These are phyloP conservation scores for Zalophus californianus DNA, from an alignment of 2,797 vertebrate species.

Conservation along the genomic window DNA sequence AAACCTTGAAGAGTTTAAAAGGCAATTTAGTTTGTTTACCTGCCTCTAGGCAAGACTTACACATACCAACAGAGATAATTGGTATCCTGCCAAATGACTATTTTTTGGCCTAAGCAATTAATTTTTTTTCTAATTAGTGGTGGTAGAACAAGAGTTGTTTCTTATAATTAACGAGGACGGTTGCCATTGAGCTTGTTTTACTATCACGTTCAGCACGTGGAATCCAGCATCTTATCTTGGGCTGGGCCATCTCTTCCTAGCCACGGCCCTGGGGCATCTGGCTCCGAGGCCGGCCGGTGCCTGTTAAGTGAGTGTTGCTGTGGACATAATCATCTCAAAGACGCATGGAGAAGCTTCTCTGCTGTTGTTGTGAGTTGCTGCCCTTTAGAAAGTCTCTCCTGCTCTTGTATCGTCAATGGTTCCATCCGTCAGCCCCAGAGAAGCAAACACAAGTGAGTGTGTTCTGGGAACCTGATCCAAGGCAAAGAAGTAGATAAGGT, in stretches of 20 bases:
- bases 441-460: neutral
- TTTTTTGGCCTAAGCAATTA: slow-evolving; percentile 25
- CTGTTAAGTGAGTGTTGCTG: fast-evolving
- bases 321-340: neutral
- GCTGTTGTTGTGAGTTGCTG: neutral
- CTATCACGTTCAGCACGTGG: no score
- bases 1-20: neutral
- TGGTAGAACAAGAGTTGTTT: neutral
- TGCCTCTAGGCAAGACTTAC: neutral
- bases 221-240: fast-evolving
- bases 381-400: neutral
- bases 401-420: neutral
- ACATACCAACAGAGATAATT: neutral
- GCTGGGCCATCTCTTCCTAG: fast-evolving
- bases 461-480: neutral
- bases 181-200: neutral
- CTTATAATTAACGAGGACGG: neutral
- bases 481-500: neutral
- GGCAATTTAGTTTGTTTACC: neutral
- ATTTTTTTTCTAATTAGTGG: neutral
- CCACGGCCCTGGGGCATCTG: neutral
- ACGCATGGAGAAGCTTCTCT: neutral
- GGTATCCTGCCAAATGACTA: slow-evolving; percentile 27
- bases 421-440: neutral
- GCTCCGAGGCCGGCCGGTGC: fast-evolving